phyloP scores from a whole-genome alignment of 1,140 invertebrate species.

The Penaeus chinensis region DNA sequence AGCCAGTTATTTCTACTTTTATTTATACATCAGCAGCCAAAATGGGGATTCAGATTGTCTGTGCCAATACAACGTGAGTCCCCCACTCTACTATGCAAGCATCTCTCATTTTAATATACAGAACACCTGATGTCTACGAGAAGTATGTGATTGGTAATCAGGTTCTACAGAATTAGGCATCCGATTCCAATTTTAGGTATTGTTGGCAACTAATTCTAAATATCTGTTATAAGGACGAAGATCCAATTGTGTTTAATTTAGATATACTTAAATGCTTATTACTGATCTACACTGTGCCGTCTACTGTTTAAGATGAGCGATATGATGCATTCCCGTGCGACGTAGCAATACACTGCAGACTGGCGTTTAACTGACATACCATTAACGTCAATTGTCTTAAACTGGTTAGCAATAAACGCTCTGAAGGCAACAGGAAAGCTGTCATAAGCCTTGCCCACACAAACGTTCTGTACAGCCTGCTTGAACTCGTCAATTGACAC shows the following conservation, averaged over 20 bases:
- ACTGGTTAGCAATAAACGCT: constrained; percentile 85
- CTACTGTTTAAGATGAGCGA: neutral
- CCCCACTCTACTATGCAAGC: too few species aligned
- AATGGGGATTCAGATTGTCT: too few species aligned
- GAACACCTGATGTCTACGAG: neutral
- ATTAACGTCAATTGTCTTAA: constrained; percentile 83
- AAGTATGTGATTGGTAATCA: neutral
- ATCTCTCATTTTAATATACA: too few species aligned
- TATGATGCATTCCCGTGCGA: neutral
- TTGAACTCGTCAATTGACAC: constrained; percentile 86
- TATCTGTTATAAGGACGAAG: too few species aligned
- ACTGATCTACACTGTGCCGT: neutral
- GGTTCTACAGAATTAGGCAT: constrained; percentile 46
- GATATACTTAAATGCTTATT: too few species aligned
- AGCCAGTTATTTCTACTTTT: too few species aligned
- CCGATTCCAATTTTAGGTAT: constrained; percentile 46
- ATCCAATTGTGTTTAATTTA: constrained; percentile 6
- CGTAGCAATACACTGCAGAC: neutral
- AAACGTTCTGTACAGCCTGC: constrained; percentile 81
- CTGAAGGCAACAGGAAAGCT: constrained; percentile 77
- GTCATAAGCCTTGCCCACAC: constrained; percentile 79
- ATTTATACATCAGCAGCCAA: too few species aligned
- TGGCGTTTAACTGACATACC: constrained; percentile 66
- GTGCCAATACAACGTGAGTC: too few species aligned
- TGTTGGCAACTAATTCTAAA: constrained; percentile 32